Evolutionary conservation across 1,140 invertebrate species (phyloP).

Genomic region (Rhyzopertha dominica): DNA sequence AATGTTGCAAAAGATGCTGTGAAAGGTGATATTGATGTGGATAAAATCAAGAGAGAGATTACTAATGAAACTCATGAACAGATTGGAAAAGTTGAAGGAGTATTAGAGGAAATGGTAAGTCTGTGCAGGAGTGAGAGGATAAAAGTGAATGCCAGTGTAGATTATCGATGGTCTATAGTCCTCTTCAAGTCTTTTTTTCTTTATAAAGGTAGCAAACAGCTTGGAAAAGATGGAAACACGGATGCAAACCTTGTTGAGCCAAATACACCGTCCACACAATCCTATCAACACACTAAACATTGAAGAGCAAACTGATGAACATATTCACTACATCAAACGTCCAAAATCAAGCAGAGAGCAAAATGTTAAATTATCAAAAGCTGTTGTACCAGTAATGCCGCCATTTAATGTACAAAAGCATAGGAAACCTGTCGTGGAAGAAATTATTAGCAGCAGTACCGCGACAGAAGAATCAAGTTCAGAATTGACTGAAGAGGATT

Average conservation of each 20-base stretch:
- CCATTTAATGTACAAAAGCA: not conserved
- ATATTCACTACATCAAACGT: too few relatives aligned
- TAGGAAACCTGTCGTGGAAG: constrained; percentile 2
- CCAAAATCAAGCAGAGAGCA: too few relatives aligned
- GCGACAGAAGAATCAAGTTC: constrained; percentile 12
- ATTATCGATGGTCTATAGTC: constrained; percentile 10
- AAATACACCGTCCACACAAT: constrained; percentile 36
- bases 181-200: constrained; percentile 7
- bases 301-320: too few relatives aligned
- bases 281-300: constrained; percentile 21
- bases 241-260: constrained; percentile 36
- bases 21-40: constrained; percentile 14
- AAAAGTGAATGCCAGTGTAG: constrained; percentile 4
- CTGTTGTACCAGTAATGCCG: too few relatives aligned
- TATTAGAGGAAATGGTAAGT: constrained; percentile 15
- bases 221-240: constrained; percentile 37
- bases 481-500: constrained; percentile 6
- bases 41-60: constrained; percentile 13
- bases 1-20: constrained; percentile 9
- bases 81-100: constrained; percentile 15
- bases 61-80: constrained; percentile 4
- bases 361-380: too few relatives aligned
- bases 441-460: constrained; percentile 6
- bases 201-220: constrained; percentile 29
- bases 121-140: constrained; percentile 1